Evolutionary conservation across 2,888 invertebrate genomes (phyloP).

Genomic region (Eupithecia vulgata): DNA sequence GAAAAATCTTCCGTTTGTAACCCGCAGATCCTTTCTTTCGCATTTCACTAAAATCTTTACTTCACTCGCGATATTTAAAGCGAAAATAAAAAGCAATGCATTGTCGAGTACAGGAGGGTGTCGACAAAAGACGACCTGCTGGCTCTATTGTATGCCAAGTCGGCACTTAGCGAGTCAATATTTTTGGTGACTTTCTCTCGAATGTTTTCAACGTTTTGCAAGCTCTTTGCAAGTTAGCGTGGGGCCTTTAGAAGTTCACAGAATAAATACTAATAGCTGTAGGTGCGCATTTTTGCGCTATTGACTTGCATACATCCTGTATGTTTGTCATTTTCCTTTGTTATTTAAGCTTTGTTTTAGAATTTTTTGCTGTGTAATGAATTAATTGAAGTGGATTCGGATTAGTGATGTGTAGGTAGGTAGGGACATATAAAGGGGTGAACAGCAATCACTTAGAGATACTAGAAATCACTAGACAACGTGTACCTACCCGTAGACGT

Average conservation of each 20-base stretch:
- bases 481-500: no score
- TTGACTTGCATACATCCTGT: slow-evolving; percentile 49
- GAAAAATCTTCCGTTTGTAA: slow-evolving; percentile 1
- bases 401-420: slow-evolving; percentile 39
- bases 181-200: slow-evolving; percentile 73
- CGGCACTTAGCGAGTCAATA: slow-evolving; percentile 82
- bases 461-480: no score
- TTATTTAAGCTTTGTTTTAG: slow-evolving; percentile 53
- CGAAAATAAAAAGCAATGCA: slow-evolving; percentile 74
- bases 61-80: slow-evolving; percentile 63
- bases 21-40: slow-evolving; percentile 15
- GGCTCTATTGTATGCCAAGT: slow-evolving; percentile 73
- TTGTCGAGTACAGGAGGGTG: slow-evolving; percentile 68
- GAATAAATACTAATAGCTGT: slow-evolving; percentile 7
- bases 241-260: slow-evolving; percentile 47
- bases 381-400: slow-evolving; percentile 61
- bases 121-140: slow-evolving; percentile 79
- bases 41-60: slow-evolving; percentile 48
- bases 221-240: slow-evolving; percentile 35
- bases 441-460: slow-evolving; percentile 29
- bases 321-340: slow-evolving; percentile 1
- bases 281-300: slow-evolving; percentile 44
- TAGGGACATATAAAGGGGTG: slow-evolving; percentile 20
- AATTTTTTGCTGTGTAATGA: slow-evolving; percentile 54
- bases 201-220: slow-evolving; percentile 32